Evolutionary conservation across 2,888 invertebrate species (phyloP).

Genomic region (Synergus laeviventris): DNA sequence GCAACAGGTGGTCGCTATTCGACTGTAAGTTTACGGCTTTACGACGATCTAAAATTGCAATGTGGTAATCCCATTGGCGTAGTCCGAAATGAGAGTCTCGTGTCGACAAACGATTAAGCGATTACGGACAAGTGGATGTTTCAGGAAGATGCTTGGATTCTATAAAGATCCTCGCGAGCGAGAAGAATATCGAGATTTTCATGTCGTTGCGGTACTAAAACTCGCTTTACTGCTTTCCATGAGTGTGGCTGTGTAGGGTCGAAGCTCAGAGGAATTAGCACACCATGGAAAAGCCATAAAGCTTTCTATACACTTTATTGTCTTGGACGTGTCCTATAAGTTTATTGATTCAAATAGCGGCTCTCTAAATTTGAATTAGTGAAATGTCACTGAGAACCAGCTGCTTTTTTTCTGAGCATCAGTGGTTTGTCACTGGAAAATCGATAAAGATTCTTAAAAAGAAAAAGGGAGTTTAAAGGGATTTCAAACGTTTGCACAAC

Average conservation of each 20-base stretch:
- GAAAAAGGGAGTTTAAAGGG: too few species aligned
- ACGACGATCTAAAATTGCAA: conserved; percentile 67
- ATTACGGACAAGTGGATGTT: conserved; percentile 37
- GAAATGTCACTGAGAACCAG: too few species aligned
- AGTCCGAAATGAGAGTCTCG: conserved; percentile 56
- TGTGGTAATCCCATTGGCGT: conserved; percentile 62
- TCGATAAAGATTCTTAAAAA: too few species aligned
- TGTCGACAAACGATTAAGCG: conserved; percentile 51
- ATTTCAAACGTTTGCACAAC: too few species aligned
- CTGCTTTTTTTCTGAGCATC: too few species aligned
- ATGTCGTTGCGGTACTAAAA: conserved; percentile 31
- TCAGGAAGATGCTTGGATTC: conserved; percentile 35
- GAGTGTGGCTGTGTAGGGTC: conserved; percentile 10
- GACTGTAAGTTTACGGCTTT: conserved; percentile 70
- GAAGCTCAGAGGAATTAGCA: conserved; percentile 25
- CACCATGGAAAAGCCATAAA: conserved; percentile 19
- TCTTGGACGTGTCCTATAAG: not conserved
- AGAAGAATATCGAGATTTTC: conserved; percentile 35
- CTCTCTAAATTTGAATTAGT: too few species aligned
- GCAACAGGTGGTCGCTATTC: conserved; percentile 75
- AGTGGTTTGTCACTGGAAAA: too few species aligned
- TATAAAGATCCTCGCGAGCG: conserved; percentile 28
- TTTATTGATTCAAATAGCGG: not conserved
- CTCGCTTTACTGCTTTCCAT: conserved; percentile 24
- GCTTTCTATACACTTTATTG: not conserved